A percentile compares a stretch with the other conserved stretches of the same genome.
Conservation (phyloP, 2,888 invertebrate species). For the Brachyptera risi region DNA sequence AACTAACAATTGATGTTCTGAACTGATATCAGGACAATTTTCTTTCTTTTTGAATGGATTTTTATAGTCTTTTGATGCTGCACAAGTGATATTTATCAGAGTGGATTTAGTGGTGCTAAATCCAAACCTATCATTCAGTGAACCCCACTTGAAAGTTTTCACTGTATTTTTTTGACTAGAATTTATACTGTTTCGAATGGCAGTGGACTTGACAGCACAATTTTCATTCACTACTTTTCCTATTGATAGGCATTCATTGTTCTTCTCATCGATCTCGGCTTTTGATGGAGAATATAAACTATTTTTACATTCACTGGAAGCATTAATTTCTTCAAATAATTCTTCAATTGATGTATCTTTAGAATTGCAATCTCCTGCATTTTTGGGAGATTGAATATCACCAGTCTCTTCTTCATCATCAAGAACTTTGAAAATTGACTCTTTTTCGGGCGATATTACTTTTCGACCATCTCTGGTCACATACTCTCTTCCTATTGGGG, state of each 20-base stretch:
- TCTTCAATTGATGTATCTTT: too few species aligned
- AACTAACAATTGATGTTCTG: not conserved
- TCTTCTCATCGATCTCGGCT: too few species aligned
- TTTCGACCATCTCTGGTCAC: not conserved
- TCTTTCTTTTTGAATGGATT: not conserved
- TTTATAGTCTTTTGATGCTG: slow-evolving; percentile 1
- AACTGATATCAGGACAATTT: not conserved
- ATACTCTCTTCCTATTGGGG: not conserved
- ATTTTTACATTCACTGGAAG: not conserved
- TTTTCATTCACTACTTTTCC: too few species aligned
- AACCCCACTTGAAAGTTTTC: slow-evolving; percentile 21
- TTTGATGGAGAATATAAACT: too few species aligned
- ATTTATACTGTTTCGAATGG: too few species aligned
- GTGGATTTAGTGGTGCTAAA: not conserved
- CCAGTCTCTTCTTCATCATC: too few species aligned
- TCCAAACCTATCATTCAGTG: slow-evolving; percentile 20
- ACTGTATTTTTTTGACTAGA: too few species aligned
- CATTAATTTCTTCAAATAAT: not conserved
- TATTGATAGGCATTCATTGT: too few species aligned
- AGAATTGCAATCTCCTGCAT: too few species aligned
- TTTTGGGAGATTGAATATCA: too few species aligned
- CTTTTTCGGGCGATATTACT: not conserved
- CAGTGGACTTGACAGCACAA: too few species aligned
- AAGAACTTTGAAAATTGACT: too few species aligned
- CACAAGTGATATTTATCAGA: not conserved